Evolutionary conservation across 2,113 vertebrate genomes (phyloP).

Genomic region (Urocynchramus pylzowi): DNA sequence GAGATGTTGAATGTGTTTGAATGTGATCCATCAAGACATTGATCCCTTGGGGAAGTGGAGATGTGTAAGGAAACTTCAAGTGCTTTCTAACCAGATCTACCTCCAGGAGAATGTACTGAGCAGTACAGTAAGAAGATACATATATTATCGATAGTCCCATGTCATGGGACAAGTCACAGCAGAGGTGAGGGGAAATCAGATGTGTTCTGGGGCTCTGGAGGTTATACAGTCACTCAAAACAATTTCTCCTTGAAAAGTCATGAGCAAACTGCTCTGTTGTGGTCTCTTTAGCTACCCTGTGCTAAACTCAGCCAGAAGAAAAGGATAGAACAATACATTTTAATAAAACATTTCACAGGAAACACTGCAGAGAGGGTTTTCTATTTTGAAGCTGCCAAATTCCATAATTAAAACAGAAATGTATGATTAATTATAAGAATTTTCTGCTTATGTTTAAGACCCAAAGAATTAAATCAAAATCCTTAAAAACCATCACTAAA

Average conservation of each 20-base stretch:
- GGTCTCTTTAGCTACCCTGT: neutral
- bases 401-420: conserved; percentile 59
- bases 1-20: conserved; percentile 73
- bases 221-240: neutral
- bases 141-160: conserved; percentile 47
- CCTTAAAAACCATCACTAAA: conserved; percentile 58
- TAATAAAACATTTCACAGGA: neutral
- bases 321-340: neutral
- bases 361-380: neutral
- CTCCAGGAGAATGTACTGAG: conserved; percentile 35
- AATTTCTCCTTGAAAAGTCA: conserved; percentile 42
- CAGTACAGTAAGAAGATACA: conserved; percentile 60
- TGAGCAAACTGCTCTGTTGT: neutral
- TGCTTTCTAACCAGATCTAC: conserved; percentile 37
- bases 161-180: conserved; percentile 41
- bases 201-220: conserved; percentile 45
- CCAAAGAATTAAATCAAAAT: conserved; percentile 64
- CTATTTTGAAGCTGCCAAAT: conserved; percentile 5
- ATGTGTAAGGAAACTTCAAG: conserved; percentile 66
- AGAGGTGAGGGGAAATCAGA: conserved; percentile 65
- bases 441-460: conserved; percentile 51
- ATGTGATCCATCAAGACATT: conserved; percentile 79
- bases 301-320: neutral
- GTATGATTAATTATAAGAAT: conserved; percentile 18
- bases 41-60: conserved; percentile 68